phyloP scores from a whole-genome alignment of 2,113 vertebrate species.

The Gobio gobio region DNA sequence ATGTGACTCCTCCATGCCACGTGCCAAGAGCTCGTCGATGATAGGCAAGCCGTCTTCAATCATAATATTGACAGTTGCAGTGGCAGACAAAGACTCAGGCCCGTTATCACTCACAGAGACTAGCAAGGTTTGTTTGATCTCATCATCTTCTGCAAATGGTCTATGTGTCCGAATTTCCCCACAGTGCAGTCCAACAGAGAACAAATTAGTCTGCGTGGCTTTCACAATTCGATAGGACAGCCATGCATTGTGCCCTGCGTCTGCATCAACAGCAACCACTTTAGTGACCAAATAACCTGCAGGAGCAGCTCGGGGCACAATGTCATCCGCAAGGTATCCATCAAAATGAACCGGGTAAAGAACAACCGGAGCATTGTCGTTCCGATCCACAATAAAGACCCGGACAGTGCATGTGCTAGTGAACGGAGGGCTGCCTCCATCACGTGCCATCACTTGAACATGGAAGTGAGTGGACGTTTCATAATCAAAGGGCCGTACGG shows the following conservation, averaged over 20 bases:
- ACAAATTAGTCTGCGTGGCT: conserved; percentile 67
- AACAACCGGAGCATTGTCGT: conserved; percentile 69
- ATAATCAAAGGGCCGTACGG: conserved; percentile 70
- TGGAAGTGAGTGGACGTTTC: conserved; percentile 69
- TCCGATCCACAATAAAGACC: conserved; percentile 70
- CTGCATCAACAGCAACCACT: conserved; percentile 76
- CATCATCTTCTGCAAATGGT: conserved; percentile 64
- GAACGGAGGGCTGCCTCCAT: conserved; percentile 67
- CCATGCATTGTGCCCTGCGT: conserved; percentile 76
- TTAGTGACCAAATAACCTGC: conserved; percentile 81
- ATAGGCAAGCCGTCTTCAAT: conserved; percentile 68
- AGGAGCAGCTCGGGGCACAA: conserved; percentile 77
- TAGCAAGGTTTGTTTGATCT: conserved; percentile 67
- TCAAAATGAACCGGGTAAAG: conserved; percentile 68
- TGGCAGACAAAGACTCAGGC: conserved; percentile 65
- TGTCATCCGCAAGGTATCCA: conserved; percentile 72
- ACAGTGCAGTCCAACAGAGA: conserved; percentile 67
- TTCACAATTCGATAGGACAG: conserved; percentile 72
- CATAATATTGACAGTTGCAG: conserved; percentile 67
- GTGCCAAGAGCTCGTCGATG: conserved; percentile 65
- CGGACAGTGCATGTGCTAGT: conserved; percentile 66
- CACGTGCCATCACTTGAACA: conserved; percentile 65
- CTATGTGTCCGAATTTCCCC: conserved; percentile 70
- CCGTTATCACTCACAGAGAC: conserved; percentile 72
- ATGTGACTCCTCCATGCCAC: conserved; percentile 58